Evolutionary conservation across 2,888 invertebrate genomes (phyloP), one percentile per base, ranked within the genome.

Genomic region (Iphiclides podalirius): DNA sequence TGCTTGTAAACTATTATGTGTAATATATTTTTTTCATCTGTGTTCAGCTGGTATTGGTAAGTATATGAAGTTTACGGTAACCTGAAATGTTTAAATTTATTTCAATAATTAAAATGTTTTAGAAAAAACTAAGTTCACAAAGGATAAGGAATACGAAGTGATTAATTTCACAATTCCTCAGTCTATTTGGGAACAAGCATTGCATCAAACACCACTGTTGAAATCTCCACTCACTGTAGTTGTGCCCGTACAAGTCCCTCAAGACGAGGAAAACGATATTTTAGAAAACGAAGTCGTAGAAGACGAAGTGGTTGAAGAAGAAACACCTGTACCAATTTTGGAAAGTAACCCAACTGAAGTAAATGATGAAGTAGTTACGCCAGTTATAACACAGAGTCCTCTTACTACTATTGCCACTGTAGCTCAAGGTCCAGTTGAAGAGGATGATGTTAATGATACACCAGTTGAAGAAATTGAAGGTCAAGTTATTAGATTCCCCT

Each of bases 401-500:
- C 3, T 20, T 20, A 60, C 64, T 16, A 62, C 64, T 16, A 42
- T 59, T 14, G 60, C 61, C 39, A 52, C 62, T 51, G 55, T 61
- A 15, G 64, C 76, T 14, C 67, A 68, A 60, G 52, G 46, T 14
- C 72, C 80, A 14, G 43, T 67, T 34, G 37, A 70, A 31, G 66
- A 75, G 61, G 73, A 74, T 28, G 70, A 61, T 52, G 59, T 52
- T 0, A 56, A 57, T 20, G 59, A 67, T 47, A 52, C 60, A 9
- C 59, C 64, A 20, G 61, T 58, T 36, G 64, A 63, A 36, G 63
- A 67, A 58, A 77, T 87, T 6, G 61, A 75, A 4, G 89, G 90
- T 0, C 87, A 90, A 69, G 80, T 89, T n/a, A 60, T 82, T 15
- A 75, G 90, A 58, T 89, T 90, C 53, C 93, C 93, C 0, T 94